phyloP scores from a whole-genome alignment of 2,888 invertebrate species.

The Stenodera caucasica region DNA sequence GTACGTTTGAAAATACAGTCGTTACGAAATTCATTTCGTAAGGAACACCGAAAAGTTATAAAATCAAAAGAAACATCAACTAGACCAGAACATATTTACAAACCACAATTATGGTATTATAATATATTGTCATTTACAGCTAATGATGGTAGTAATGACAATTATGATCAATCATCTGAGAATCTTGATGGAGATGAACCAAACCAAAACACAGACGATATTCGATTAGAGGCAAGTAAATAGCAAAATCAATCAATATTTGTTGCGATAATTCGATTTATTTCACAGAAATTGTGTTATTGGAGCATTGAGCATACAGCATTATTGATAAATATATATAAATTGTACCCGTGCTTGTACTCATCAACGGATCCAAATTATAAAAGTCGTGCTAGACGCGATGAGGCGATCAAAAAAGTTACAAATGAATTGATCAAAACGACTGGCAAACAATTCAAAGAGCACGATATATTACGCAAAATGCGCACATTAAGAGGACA shows the following conservation, averaged over 20 bases:
- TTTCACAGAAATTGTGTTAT: conserved; percentile 31
- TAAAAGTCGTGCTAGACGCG: conserved; percentile 24
- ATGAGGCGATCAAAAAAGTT: conserved; percentile 31
- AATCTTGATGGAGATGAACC: not conserved
- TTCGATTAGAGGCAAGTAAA: not conserved
- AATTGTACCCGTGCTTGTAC: conserved; percentile 37
- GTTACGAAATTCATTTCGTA: conserved; percentile 35
- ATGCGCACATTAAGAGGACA: conserved; percentile 34
- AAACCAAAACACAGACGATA: not conserved
- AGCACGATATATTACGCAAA: conserved; percentile 33
- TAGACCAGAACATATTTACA: conserved; percentile 31
- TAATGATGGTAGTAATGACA: conserved; percentile 25
- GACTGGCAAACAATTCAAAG: conserved; percentile 33
- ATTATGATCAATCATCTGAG: not conserved
- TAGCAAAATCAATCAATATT: too few relatives aligned
- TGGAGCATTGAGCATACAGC: conserved; percentile 38
- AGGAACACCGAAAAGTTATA: conserved; percentile 36
- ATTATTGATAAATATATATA: conserved; percentile 35
- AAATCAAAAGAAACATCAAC: conserved; percentile 30
- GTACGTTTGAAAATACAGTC: conserved; percentile 36
- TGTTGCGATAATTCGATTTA: too few relatives aligned
- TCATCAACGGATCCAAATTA: conserved; percentile 25
- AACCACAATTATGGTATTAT: conserved; percentile 42
- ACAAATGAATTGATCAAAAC: conserved; percentile 29
- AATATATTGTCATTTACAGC: conserved; percentile 36